phyloP scores from a whole-genome alignment of 2,888 invertebrate genomes.

The Agriopis aurantiaria region DNA sequence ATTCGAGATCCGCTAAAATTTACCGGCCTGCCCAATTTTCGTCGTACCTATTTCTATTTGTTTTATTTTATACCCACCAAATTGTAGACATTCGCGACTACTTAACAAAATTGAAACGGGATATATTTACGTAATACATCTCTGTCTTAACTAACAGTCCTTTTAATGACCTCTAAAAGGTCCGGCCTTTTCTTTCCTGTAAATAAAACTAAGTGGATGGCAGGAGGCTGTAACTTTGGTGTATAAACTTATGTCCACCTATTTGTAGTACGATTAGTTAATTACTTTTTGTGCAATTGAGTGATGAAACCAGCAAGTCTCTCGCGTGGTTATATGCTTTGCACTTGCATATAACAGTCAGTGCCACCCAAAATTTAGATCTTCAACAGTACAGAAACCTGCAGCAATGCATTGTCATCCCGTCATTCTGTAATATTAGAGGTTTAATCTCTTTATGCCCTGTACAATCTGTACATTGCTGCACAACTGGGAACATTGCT shows the following conservation, averaged over 20 bases:
- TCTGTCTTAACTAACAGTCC: constrained; percentile 57
- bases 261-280: constrained; percentile 24
- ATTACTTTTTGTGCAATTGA: constrained; percentile 1
- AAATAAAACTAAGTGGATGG: constrained; percentile 42
- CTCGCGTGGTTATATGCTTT: neutral
- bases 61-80: constrained; percentile 56
- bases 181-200: constrained; percentile 36
- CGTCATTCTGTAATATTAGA: too few species aligned
- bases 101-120: constrained; percentile 78
- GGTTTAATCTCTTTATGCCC: too few species aligned
- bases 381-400: too few species aligned
- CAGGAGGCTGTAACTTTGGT: constrained; percentile 22
- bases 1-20: neutral
- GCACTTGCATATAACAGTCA: too few species aligned
- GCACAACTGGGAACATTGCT: too few species aligned
- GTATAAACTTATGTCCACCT: constrained; percentile 16
- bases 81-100: constrained; percentile 74
- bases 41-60: constrained; percentile 11
- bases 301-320: too few species aligned
- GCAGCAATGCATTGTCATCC: too few species aligned
- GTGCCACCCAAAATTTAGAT: too few species aligned
- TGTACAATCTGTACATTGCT: too few species aligned
- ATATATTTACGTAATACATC: constrained; percentile 60
- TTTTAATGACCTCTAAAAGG: constrained; percentile 52
- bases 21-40: neutral